A percentile compares a stretch with the other conserved stretches of the same genome.
Evolutionary conservation across 2,113 vertebrate genomes (phyloP).

Genomic region (Corythornis madagascariensis): DNA sequence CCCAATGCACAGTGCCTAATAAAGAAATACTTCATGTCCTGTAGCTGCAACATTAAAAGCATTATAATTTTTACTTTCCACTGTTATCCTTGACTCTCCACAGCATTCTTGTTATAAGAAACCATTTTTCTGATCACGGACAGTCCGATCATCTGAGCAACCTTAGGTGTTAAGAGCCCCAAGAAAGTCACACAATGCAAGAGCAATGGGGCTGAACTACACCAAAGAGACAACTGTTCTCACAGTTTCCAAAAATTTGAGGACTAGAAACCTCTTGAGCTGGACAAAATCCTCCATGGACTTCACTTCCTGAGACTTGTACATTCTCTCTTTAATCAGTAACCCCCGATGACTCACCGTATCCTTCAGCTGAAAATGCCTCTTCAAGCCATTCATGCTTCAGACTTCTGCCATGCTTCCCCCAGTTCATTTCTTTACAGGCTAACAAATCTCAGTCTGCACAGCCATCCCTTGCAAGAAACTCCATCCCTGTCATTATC

Average conservation of each 20-base stretch:
- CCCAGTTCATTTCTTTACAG: neutral
- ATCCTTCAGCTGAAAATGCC: neutral
- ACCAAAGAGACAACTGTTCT: neutral
- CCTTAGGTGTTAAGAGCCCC: neutral
- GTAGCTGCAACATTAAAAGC: neutral
- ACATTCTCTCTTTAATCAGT: rapidly evolving
- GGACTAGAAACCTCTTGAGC: neutral
- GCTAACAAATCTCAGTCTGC: neutral
- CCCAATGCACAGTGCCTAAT: neutral
- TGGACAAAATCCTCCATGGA: neutral
- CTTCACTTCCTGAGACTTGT: neutral
- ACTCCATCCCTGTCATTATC: neutral
- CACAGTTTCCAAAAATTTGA: neutral
- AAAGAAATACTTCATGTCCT: neutral
- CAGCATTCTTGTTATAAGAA: neutral
- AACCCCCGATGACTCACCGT: neutral
- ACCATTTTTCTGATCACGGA: neutral
- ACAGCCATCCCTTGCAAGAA: neutral
- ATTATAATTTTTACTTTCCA: neutral
- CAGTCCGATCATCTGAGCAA: neutral
- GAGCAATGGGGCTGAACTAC: neutral
- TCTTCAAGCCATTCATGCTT: neutral
- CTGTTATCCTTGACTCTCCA: neutral
- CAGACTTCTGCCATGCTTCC: neutral
- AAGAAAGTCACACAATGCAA: neutral